phyloP scores from a whole-genome alignment of 2,888 invertebrate genomes.

The Xanthia togata region DNA sequence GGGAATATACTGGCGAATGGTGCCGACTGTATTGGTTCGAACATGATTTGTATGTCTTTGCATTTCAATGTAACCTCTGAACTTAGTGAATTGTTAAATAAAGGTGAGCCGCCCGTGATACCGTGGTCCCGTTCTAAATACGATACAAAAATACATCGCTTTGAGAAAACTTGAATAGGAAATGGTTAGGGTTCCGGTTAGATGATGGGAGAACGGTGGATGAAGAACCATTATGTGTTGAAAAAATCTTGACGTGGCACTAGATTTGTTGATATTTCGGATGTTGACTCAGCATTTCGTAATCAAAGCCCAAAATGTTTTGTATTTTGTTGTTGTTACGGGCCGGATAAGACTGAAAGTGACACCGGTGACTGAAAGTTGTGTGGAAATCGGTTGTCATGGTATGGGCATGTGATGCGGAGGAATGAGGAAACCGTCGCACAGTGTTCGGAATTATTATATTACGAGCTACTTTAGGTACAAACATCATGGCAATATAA shows the following conservation, averaged over 20 bases:
- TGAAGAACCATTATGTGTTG: not conserved
- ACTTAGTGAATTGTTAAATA: constrained; percentile 82
- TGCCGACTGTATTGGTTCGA: constrained; percentile 23
- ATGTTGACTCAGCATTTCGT: not conserved
- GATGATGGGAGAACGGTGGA: not conserved
- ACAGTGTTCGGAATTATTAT: too few relatives aligned
- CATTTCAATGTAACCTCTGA: constrained; percentile 83
- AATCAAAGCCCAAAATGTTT: not conserved
- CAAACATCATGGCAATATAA: too few relatives aligned
- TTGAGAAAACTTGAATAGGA: constrained; percentile 17
- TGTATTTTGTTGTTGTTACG: not conserved
- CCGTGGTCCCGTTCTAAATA: constrained; percentile 27
- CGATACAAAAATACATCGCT: constrained; percentile 35
- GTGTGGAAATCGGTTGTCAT: not conserved
- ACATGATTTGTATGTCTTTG: constrained; percentile 60
- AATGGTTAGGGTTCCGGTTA: not conserved
- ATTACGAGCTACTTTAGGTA: too few relatives aligned
- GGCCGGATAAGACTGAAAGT: not conserved
- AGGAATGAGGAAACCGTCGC: not conserved
- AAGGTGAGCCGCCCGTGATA: constrained; percentile 63
- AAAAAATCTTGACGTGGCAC: too few relatives aligned
- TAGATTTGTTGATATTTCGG: not conserved
- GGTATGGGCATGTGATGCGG: not conserved
- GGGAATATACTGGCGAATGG: constrained; percentile 45
- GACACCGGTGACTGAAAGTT: not conserved